Percentiles rank a stretch among this genome's conserved stretches.
Evolutionary conservation across 2,888 invertebrate genomes (phyloP).

Genomic region (Brassicogethes aeneus): DNA sequence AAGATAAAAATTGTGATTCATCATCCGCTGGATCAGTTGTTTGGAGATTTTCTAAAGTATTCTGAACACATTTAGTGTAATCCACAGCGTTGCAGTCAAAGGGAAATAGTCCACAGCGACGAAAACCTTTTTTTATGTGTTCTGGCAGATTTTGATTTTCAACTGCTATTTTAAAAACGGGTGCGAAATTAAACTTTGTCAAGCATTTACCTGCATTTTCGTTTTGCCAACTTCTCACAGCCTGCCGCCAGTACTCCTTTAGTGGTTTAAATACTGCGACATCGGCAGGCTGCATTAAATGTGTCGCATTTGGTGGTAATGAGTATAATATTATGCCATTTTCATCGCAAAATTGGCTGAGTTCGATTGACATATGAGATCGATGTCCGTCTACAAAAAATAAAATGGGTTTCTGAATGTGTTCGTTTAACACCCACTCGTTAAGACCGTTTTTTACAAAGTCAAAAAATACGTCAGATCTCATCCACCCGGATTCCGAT

Average conservation of each 20-base stretch:
- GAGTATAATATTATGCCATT: conserved; percentile 23
- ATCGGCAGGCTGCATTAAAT: conserved; percentile 25
- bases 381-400: conserved; percentile 25
- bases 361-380: conserved; percentile 21
- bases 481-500: conserved; percentile 24
- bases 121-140: conserved; percentile 14
- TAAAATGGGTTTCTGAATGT: conserved; percentile 18
- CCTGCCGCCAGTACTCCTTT: conserved; percentile 24
- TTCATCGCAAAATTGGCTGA: conserved; percentile 21
- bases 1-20: no score
- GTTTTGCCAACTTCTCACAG: conserved; percentile 17
- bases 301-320: conserved; percentile 22
- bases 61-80: no score
- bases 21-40: no score
- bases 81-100: conserved; percentile 12
- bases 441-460: conserved; percentile 19
- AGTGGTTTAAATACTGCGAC: conserved; percentile 25
- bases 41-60: conserved; percentile 9
- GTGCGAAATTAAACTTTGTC: conserved; percentile 23
- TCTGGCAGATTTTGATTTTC: conserved; percentile 11
- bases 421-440: conserved; percentile 13
- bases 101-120: conserved; percentile 14
- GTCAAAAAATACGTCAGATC: conserved; percentile 18
- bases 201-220: conserved; percentile 16
- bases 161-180: conserved; percentile 16